phyloP scores from a whole-genome alignment of 2,113 vertebrate genomes.

The Hyperopisus bebe region DNA sequence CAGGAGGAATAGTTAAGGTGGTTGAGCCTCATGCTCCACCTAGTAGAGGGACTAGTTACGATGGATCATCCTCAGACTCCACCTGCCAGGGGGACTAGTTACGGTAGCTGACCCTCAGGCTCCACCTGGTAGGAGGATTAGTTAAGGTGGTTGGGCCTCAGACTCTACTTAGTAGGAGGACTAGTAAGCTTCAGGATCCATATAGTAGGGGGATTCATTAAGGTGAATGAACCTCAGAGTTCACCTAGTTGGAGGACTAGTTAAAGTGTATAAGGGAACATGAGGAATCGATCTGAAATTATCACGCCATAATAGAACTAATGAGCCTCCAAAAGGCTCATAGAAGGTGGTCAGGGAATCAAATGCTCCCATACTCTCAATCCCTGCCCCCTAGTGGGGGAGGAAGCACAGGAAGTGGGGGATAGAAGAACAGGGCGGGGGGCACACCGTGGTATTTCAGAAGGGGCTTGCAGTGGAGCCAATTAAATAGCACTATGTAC shows the following conservation, averaged over 20 bases:
- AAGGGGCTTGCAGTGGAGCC: conserved; percentile 36
- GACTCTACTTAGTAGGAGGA: background rate
- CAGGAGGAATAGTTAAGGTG: background rate
- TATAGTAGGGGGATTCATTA: background rate
- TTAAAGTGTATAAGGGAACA: background rate
- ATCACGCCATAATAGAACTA: background rate
- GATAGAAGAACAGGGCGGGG: conserved; percentile 16
- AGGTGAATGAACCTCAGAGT: background rate
- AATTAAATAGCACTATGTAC: conserved; percentile 38
- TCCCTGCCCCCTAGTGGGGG: conserved; percentile 1
- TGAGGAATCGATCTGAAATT: background rate
- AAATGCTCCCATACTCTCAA: background rate
- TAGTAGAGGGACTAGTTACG: background rate
- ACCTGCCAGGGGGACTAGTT: background rate
- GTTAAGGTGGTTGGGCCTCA: background rate
- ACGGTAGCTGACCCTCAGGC: background rate
- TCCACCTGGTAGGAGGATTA: background rate
- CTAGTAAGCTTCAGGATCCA: background rate
- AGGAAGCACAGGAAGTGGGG: background rate
- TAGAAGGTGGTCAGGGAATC: background rate
- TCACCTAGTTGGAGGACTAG: background rate
- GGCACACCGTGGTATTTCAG: conserved; percentile 29
- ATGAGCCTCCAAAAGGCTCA: background rate
- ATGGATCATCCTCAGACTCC: background rate
- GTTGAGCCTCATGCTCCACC: background rate